Percentiles rank a stretch among this genome's conserved stretches.
Conservation (phyloP, 1,140 invertebrate species). For the Phortica variegata region DNA sequence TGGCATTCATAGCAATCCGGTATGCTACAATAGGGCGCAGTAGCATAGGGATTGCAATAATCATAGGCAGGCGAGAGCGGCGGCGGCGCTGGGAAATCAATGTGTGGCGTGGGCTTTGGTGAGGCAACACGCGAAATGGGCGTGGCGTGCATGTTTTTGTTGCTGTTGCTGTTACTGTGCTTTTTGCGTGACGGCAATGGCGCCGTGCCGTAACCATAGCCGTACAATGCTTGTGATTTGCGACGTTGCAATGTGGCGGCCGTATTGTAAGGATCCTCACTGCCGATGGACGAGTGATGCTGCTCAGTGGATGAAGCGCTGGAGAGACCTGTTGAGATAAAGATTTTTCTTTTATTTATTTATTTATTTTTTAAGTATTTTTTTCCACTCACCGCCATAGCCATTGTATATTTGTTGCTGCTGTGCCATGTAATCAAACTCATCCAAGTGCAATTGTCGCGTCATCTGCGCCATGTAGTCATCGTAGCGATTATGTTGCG, state of each 20-base stretch:
- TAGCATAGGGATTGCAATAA: conserved; percentile 50
- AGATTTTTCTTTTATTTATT: too few relatives aligned
- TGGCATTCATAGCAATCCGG: conserved; percentile 50
- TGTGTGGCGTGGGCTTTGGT: conserved; percentile 29
- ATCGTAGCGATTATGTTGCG: conserved; percentile 36
- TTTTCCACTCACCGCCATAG: conserved; percentile 31
- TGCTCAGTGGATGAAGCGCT: conserved; percentile 44
- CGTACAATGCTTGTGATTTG: too few relatives aligned
- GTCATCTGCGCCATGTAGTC: conserved; percentile 53
- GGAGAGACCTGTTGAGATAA: conserved; percentile 34
- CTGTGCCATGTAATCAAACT: conserved; percentile 14
- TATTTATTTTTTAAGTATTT: too few relatives aligned
- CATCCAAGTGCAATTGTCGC: conserved; percentile 35
- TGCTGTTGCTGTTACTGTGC: background rate
- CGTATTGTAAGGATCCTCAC: conserved; percentile 20
- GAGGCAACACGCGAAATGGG: background rate
- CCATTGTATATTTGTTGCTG: conserved; percentile 36
- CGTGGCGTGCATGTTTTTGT: conserved; percentile 3
- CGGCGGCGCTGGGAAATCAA: conserved; percentile 50
- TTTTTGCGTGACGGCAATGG: conserved; percentile 12
- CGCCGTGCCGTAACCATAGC: conserved; percentile 8
- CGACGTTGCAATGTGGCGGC: conserved; percentile 33
- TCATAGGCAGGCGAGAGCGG: conserved; percentile 52
- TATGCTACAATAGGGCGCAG: conserved; percentile 44
- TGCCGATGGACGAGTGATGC: conserved; percentile 41